phyloP scores from a whole-genome alignment of 23 tunicate species.

The Botrylloides violaceus region DNA sequence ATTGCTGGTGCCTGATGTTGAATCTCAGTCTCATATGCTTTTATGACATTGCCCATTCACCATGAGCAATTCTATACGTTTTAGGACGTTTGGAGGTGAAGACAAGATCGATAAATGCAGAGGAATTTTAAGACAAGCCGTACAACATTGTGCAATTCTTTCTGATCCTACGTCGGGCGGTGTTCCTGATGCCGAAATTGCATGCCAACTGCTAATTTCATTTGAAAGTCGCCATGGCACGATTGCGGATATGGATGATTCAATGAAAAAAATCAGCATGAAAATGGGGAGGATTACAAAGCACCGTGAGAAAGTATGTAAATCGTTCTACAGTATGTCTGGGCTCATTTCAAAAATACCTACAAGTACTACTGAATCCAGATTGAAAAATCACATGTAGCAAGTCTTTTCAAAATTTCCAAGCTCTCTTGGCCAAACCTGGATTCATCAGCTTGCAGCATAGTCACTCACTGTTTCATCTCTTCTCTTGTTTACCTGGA shows the following conservation, averaged over 20 bases:
- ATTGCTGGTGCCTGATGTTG: background rate
- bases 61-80: background rate
- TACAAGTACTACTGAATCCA: no score
- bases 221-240: conserved; percentile 83
- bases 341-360: no score
- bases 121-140: conserved; percentile 55
- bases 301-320: conserved; percentile 61
- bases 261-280: conserved; percentile 37
- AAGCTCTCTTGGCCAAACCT: no score
- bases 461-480: no score
- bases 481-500: no score
- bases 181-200: conserved; percentile 45
- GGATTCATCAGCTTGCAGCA: no score
- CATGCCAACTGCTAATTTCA: conserved; percentile 31
- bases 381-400: no score
- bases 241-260: conserved; percentile 57
- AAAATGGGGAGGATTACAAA: conserved; percentile 61
- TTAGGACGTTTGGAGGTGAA: conserved; percentile 40
- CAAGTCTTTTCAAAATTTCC: no score
- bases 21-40: background rate
- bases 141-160: conserved; percentile 41
- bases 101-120: conserved; percentile 28
- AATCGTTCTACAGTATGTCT: no score
- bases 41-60: background rate
- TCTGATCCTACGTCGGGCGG: conserved; percentile 41